phyloP scores from a whole-genome alignment of 30 jellyfish, hydroid and myxozoan genomes.

The Nemopilema nomurai region DNA sequence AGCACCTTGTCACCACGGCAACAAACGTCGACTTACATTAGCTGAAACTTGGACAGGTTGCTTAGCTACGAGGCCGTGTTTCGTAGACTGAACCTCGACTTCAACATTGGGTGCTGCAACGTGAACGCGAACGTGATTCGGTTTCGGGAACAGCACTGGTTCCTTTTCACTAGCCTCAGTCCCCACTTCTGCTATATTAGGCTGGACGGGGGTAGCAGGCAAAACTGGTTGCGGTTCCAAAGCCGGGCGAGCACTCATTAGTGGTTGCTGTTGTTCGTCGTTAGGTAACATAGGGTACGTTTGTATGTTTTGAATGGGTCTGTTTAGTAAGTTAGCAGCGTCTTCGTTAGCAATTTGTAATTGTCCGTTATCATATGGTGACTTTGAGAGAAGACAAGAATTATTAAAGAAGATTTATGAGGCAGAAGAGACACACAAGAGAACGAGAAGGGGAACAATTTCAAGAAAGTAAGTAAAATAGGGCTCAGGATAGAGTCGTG shows the following conservation, averaged over 20 bases:
- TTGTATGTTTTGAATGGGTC: slow-evolving; percentile 10
- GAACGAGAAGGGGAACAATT: no score
- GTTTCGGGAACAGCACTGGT: slow-evolving; percentile 13
- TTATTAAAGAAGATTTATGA: neutral
- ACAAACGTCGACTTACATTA: slow-evolving; percentile 56
- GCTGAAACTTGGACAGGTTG: slow-evolving; percentile 68
- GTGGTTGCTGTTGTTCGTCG: neutral
- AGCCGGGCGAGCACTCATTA: neutral
- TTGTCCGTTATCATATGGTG: slow-evolving; percentile 25
- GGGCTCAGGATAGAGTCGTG: no score
- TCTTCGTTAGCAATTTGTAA: slow-evolving; percentile 37
- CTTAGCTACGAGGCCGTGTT: slow-evolving; percentile 63
- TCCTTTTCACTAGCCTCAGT: slow-evolving; percentile 21
- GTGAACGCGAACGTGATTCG: slow-evolving; percentile 77
- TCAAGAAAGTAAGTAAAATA: no score
- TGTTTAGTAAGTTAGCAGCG: slow-evolving; percentile 22
- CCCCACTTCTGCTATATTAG: slow-evolving; percentile 11
- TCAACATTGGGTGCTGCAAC: slow-evolving; percentile 89
- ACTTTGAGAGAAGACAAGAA: neutral
- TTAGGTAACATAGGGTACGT: slow-evolving; percentile 4
- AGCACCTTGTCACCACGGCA: neutral
- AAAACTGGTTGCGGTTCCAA: neutral
- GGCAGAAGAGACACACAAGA: neutral
- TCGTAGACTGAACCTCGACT: slow-evolving; percentile 85
- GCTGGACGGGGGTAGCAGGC: slow-evolving; percentile 13